These are phyloP conservation scores for Clarias laeviceps DNA, from an alignment of 2,797 vertebrate genomes.

Conservation along the genomic window DNA sequence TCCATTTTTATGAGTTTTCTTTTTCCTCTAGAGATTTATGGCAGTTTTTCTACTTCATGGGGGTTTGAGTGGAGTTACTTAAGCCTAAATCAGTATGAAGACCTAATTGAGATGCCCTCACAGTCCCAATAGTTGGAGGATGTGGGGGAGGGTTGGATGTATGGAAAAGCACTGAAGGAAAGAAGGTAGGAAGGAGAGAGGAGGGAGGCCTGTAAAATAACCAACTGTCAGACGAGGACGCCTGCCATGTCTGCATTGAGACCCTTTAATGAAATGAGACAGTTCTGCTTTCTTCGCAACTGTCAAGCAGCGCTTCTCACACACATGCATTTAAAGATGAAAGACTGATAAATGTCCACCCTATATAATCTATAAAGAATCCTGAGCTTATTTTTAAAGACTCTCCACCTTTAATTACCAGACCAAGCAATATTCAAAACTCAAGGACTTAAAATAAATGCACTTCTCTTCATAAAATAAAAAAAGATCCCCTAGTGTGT, in stretches of 20 bases:
- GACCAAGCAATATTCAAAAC: conserved; percentile 40
- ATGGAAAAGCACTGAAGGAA: conserved; percentile 46
- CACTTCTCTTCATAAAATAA: conserved; percentile 10
- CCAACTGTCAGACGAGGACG: conserved; percentile 46
- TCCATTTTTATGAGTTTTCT: conserved; percentile 71
- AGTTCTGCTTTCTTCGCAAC: conserved; percentile 51
- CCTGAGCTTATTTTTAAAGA: conserved; percentile 51
- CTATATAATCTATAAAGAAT: conserved; percentile 54
- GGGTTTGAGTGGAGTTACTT: conserved; percentile 58
- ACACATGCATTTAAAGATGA: conserved; percentile 42
- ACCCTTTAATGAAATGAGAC: conserved; percentile 56
- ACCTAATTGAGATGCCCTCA: conserved; percentile 55
- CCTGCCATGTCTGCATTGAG: conserved; percentile 48
- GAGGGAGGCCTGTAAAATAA: conserved; percentile 53
- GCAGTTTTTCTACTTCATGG: conserved; percentile 67
- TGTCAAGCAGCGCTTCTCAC: conserved; percentile 45
- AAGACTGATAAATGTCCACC: conserved; percentile 48
- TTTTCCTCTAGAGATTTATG: conserved; percentile 69
- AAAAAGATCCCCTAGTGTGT: conserved; percentile 37
- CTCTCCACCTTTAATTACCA: conserved; percentile 32
- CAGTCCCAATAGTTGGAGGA: conserved; percentile 37
- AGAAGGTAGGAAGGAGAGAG: conserved; percentile 37
- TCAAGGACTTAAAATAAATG: conserved; percentile 41
- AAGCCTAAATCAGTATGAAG: conserved; percentile 55
- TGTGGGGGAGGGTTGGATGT: conserved; percentile 18